Evolutionary conservation across 2,888 invertebrate genomes (phyloP).

Genomic region (Ichneumoninae sp.): DNA sequence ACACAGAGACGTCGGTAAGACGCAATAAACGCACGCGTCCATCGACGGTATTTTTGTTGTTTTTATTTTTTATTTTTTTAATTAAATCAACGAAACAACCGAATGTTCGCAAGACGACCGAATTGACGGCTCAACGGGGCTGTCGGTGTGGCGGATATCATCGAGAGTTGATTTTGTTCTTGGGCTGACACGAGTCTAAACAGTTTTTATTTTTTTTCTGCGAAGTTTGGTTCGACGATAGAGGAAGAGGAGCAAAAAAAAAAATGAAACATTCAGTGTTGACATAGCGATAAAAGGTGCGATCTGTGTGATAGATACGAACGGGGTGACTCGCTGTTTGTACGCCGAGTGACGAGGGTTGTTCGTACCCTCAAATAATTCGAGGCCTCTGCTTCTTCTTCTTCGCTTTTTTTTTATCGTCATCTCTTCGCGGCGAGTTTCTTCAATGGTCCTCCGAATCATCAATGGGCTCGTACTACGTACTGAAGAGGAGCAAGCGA

Average conservation of each 20-base stretch:
- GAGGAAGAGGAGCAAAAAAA: background rate
- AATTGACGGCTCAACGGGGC: background rate
- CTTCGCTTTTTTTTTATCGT: background rate
- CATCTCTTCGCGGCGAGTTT: slow-evolving; percentile 13
- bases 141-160: background rate
- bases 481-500: slow-evolving; percentile 58
- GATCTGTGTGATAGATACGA: slow-evolving; percentile 27
- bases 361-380: background rate
- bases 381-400: slow-evolving; percentile 1
- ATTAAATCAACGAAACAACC: background rate
- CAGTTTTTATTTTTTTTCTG: background rate
- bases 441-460: slow-evolving; percentile 67
- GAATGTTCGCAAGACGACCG: background rate
- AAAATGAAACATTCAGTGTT: slow-evolving; percentile 45
- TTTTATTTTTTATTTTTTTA: background rate
- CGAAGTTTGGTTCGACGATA: slow-evolving; percentile 36
- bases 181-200: background rate
- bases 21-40: slow-evolving; percentile 7
- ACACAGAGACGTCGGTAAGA: slow-evolving; percentile 8
- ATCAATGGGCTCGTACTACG: slow-evolving; percentile 73
- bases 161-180: background rate
- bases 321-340: slow-evolving; percentile 22
- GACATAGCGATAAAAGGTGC: slow-evolving; percentile 43
- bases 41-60: slow-evolving; percentile 5
- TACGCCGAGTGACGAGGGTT: slow-evolving; percentile 29